Evolutionary conservation across 2,888 invertebrate species (phyloP).

Genomic region (Corbicula japonica): DNA sequence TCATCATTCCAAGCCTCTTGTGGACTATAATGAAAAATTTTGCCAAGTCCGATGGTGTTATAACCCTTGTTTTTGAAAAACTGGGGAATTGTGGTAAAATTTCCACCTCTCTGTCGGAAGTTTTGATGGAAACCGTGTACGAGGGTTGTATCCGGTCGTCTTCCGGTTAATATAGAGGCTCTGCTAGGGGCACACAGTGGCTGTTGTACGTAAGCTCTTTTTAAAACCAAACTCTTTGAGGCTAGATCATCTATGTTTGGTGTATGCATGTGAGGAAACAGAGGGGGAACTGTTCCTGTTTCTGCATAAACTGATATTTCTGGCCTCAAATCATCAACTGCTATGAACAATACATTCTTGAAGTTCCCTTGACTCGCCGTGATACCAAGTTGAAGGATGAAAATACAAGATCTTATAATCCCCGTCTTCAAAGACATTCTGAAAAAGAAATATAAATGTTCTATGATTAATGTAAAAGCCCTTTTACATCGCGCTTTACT

Average conservation of each 20-base stretch:
- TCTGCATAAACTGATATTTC: constrained; percentile 62
- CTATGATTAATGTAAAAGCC: no score
- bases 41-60: constrained; percentile 52
- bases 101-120: constrained; percentile 60
- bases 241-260: constrained; percentile 72
- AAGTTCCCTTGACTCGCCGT: no score
- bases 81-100: constrained; percentile 65
- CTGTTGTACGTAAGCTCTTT: constrained; percentile 45
- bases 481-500: no score
- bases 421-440: no score
- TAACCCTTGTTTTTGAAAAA: constrained; percentile 61
- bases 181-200: constrained; percentile 42
- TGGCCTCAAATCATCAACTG: constrained; percentile 62
- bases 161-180: constrained; percentile 66
- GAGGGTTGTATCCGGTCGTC: constrained; percentile 69
- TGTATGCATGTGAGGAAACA: constrained; percentile 66
- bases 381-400: no score
- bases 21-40: constrained; percentile 56
- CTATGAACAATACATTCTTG: constrained; percentile 56
- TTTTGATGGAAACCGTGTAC: constrained; percentile 58
- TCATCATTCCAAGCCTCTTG: constrained; percentile 55
- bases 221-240: constrained; percentile 35
- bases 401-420: no score
- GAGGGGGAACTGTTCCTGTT: constrained; percentile 55
- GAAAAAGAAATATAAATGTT: no score